Evolutionary conservation across 1,140 invertebrate genomes (phyloP), one percentile per base, ranked within the genome.

Genomic region (Lordiphosa stackelbergi): DNA sequence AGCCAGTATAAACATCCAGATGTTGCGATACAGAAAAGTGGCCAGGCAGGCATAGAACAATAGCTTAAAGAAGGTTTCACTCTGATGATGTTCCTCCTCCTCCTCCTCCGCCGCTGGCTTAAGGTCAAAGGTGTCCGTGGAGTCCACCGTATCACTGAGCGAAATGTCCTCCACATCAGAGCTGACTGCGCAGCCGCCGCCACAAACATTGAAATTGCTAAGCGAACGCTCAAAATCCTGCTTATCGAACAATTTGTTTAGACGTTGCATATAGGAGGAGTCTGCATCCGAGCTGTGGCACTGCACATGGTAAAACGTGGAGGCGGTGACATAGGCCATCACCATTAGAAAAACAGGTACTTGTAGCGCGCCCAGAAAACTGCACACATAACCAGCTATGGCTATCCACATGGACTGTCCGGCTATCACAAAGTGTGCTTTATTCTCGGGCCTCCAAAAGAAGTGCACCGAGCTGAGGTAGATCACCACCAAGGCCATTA

Each of bases 381-480:
- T 91, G 4, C 91, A 90, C 6, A 91, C 12, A 71, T 90, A 91
- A 35, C 90, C 87, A 42, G 90, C 90, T 12, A 92, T 85, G 6
- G 91, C 75, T 10, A 92, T 81, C 92, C 92, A 93, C 34, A 92
- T 84, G 0, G 85, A 83, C 54, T 90, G 89, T 0, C 91, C 91
- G 6, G 88, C 74, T 34, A 90, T 88, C 36, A 89, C 88, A 63
- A 92, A 92, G 36, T 88, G 75, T 0, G 57, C 58, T 6, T 89
- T 90, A 56, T 90, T 91, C 19, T 89, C 79, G 10, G 89, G 89
- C 13, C 81, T 90, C 91, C 91, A 93, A 19, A 90, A 88, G 7
- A 92, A 66, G 46, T 89, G 89, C 0, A 92, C 84, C 2, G 89
- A 34, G 0, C 86, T 84, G 6, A 91, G 40, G 59, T 92, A 92